A percentile compares a stretch with the other conserved stretches of the same genome.
Conservation (phyloP, 2,888 invertebrate genomes). For the Cantharis rustica region DNA sequence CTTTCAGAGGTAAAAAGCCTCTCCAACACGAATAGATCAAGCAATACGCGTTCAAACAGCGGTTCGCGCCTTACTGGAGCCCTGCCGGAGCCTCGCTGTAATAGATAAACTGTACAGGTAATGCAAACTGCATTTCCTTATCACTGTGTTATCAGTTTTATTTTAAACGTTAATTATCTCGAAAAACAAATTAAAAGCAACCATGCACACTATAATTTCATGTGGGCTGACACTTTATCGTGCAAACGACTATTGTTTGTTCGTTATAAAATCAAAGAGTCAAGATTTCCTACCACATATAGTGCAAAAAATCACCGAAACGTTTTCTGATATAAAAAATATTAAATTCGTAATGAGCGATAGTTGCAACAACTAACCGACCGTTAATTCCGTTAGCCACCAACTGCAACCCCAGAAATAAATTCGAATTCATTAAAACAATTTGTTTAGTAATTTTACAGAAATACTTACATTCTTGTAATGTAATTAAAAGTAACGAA, state of each 20-base stretch:
- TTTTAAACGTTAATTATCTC: neutral
- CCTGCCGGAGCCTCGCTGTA: slow-evolving; percentile 26
- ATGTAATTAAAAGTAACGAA: neutral
- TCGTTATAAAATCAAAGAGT: neutral
- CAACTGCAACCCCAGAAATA: neutral
- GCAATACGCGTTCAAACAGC: slow-evolving; percentile 22
- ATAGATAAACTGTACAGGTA: slow-evolving; percentile 24
- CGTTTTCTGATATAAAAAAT: neutral
- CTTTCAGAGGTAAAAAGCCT: slow-evolving; percentile 7
- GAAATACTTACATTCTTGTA: neutral
- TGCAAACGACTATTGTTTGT: neutral
- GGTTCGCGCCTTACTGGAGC: slow-evolving; percentile 29
- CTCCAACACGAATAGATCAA: slow-evolving; percentile 22
- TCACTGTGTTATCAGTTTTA: slow-evolving; percentile 19
- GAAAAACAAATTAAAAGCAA: neutral
- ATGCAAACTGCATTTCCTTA: slow-evolving; percentile 29
- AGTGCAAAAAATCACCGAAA: neutral
- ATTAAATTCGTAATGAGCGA: neutral
- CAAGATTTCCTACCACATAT: neutral
- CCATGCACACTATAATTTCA: neutral
- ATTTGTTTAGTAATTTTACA: neutral
- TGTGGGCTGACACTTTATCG: neutral
- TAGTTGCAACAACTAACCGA: neutral
- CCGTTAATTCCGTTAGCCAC: neutral
- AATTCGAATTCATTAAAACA: neutral